Conservation (phyloP, 2,888 invertebrate genomes). For the Anarsia innoxiella region DNA sequence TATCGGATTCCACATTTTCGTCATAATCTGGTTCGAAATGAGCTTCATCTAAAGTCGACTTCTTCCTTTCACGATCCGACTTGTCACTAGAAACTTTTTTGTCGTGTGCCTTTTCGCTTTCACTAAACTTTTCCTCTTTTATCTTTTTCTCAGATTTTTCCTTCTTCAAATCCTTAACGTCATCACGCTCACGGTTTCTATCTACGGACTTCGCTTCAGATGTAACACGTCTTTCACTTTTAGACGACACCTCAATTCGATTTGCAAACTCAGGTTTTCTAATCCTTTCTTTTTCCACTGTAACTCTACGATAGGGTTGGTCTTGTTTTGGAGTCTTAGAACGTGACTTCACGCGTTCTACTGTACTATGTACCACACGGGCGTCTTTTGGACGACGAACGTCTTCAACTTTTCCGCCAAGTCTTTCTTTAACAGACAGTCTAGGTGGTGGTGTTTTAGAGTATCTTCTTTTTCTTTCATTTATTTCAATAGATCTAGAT, state of each 20-base stretch:
- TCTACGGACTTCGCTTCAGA: constrained; percentile 41
- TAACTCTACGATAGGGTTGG: constrained; percentile 64
- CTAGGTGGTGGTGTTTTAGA: constrained; percentile 76
- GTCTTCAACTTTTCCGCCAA: constrained; percentile 85
- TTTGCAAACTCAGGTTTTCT: constrained; percentile 45
- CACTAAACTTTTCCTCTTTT: constrained; percentile 29
- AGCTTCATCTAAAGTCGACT: constrained; percentile 81
- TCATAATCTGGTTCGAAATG: constrained; percentile 86
- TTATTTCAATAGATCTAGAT: constrained; percentile 61
- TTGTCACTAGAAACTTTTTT: constrained; percentile 26
- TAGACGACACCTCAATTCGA: constrained; percentile 33
- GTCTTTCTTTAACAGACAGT: constrained; percentile 84
- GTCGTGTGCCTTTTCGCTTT: constrained; percentile 5
- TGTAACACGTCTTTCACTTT: constrained; percentile 39
- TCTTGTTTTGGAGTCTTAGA: constrained; percentile 69
- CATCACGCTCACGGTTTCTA: constrained; percentile 18
- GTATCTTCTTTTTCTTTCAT: constrained; percentile 56
- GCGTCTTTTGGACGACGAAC: constrained; percentile 69
- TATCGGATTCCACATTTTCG: constrained; percentile 75
- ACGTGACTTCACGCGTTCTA: constrained; percentile 71
- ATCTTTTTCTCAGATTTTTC: constrained; percentile 37
- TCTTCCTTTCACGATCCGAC: constrained; percentile 74
- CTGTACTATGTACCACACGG: constrained; percentile 68
- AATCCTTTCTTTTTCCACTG: constrained; percentile 62
- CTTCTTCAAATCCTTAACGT: constrained; percentile 18